Percentiles rank a stretch among this genome's conserved stretches.
Evolutionary conservation across 2,113 vertebrate genomes (phyloP).

Genomic region (Alethe diademata): DNA sequence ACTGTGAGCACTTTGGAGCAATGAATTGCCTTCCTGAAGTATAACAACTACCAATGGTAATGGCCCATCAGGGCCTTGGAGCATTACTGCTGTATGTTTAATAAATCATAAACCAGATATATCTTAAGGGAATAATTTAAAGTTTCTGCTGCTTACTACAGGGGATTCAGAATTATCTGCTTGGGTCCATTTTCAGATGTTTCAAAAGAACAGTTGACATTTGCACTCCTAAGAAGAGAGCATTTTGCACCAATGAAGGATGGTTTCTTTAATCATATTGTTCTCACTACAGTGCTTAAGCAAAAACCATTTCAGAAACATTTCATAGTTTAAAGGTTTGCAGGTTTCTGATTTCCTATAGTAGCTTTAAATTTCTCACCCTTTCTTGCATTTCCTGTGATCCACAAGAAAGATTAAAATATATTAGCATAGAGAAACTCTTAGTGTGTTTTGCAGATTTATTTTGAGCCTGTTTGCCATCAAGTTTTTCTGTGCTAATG

Average conservation of each 20-base stretch:
- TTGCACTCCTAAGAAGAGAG: neutral
- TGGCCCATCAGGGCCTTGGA: neutral
- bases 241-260: neutral
- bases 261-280: neutral
- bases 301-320: neutral
- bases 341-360: neutral
- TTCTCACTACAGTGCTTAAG: neutral
- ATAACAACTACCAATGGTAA: neutral
- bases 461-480: neutral
- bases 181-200: neutral
- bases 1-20: neutral
- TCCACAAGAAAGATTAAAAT: neutral
- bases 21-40: neutral
- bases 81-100: neutral
- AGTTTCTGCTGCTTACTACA: neutral
- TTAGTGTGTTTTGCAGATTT: neutral
- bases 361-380: neutral
- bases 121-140: neutral
- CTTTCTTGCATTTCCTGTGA: neutral
- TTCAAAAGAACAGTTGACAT: neutral
- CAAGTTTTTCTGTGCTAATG: neutral
- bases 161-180: neutral
- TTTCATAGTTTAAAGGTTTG: neutral
- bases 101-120: neutral
- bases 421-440: neutral